phyloP scores from a whole-genome alignment of 2,113 vertebrate genomes.

The Neotragus moschatus region DNA sequence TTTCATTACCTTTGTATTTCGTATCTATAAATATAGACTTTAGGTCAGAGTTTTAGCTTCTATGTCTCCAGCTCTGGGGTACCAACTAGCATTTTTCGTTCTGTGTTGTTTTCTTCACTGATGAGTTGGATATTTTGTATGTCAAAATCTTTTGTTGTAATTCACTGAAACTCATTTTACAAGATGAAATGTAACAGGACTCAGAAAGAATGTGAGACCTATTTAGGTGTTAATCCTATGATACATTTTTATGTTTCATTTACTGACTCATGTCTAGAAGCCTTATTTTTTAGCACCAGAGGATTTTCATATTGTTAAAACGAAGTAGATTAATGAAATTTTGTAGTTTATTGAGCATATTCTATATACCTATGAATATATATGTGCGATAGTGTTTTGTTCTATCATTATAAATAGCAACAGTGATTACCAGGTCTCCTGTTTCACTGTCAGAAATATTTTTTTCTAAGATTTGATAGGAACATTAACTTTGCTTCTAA shows the following conservation, averaged over 20 bases:
- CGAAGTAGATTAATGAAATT: conserved; percentile 29
- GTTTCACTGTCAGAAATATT: conserved; percentile 27
- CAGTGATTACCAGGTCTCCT: neutral
- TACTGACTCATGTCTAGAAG: neutral
- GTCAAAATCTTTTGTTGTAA: neutral
- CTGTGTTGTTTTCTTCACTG: conserved; percentile 7
- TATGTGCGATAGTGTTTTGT: neutral
- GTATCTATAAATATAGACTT: neutral
- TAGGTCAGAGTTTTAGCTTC: conserved; percentile 24
- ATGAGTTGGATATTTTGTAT: conserved; percentile 28
- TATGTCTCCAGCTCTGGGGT: neutral
- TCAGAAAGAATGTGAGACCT: neutral
- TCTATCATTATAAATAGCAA: neutral
- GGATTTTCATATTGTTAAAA: conserved; percentile 32
- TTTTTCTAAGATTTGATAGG: conserved; percentile 27
- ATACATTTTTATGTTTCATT: conserved; percentile 36
- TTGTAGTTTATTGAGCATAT: conserved; percentile 5
- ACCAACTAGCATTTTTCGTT: conserved; percentile 4
- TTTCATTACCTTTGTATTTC: conserved; percentile 31
- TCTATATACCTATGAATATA: neutral
- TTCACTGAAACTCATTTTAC: conserved; percentile 23
- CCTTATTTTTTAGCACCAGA: conserved; percentile 32
- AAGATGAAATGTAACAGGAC: neutral
- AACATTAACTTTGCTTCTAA: conserved; percentile 45
- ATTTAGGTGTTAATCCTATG: conserved; percentile 6